These are phyloP conservation scores for Neoaliturus tenellus DNA, from an alignment of 2,888 invertebrate species.

Conservation along the genomic window DNA sequence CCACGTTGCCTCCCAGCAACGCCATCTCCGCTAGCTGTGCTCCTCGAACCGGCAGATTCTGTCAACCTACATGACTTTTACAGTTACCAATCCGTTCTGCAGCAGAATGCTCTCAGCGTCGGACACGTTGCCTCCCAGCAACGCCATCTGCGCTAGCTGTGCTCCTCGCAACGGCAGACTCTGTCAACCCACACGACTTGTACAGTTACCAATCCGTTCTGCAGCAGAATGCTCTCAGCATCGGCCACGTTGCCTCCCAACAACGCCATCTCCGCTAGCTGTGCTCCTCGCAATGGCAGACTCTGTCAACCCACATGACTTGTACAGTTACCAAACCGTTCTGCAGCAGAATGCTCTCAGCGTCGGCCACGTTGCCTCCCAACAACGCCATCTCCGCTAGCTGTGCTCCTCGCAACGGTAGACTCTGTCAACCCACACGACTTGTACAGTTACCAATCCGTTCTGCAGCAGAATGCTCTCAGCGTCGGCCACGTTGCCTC, in stretches of 20 bases:
- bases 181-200: no score
- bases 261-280: constrained; percentile 81
- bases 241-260: constrained; percentile 81
- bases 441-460: constrained; percentile 78
- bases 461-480: constrained; percentile 83
- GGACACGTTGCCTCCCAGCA: no score
- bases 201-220: constrained; percentile 80
- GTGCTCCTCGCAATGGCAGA: constrained; percentile 75
- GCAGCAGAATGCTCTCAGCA: constrained; percentile 83
- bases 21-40: constrained; percentile 82
- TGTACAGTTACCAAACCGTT: constrained; percentile 80
- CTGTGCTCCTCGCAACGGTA: constrained; percentile 76
- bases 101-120: no score
- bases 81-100: no score
- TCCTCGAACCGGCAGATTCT: constrained; percentile 75
- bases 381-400: constrained; percentile 82
- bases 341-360: constrained; percentile 83
- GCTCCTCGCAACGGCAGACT: no score
- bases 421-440: no score
- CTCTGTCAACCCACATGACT: no score
- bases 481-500: constrained; percentile 82
- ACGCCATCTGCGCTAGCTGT: no score
- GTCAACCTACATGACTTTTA: no score
- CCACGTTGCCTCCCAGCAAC: constrained; percentile 80
- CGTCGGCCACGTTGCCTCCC: constrained; percentile 81